Evolutionary conservation across 2,797 vertebrate species (phyloP).

Genomic region (Lacerta viridis): DNA sequence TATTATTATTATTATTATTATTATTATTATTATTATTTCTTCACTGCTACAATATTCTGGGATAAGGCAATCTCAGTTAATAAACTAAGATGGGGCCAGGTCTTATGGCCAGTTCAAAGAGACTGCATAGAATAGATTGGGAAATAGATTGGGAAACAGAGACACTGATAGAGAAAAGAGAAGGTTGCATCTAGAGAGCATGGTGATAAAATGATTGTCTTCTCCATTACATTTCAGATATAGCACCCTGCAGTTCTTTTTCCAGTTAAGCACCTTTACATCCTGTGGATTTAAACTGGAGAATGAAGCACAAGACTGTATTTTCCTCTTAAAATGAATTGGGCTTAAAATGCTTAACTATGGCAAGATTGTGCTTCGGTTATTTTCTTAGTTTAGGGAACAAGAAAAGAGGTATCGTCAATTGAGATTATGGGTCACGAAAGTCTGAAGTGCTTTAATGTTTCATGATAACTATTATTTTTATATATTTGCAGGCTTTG

Average conservation of each 20-base stretch:
- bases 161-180: no score
- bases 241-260: not conserved
- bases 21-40: no score
- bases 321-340: constrained; percentile 14
- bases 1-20: no score
- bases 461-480: constrained; percentile 75
- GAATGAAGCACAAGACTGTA: not conserved
- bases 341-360: not conserved
- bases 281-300: not conserved
- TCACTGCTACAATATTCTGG: no score
- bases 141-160: no score
- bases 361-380: constrained; percentile 6
- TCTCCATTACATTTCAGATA: not conserved
- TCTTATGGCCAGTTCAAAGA: no score
- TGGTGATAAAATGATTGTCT: not conserved
- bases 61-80: no score
- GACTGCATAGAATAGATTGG: no score
- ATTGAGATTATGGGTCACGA: constrained; percentile 53
- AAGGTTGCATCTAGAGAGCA: not conserved
- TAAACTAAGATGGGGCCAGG: no score
- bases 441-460: constrained; percentile 59
- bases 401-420: constrained; percentile 48
- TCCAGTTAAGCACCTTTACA: not conserved
- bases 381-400: constrained; percentile 40
- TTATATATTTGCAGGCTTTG: constrained; percentile 51